These are phyloP conservation scores for Macroramphosus scolopax DNA, from an alignment of 2,797 vertebrate species.

Conservation along the genomic window DNA sequence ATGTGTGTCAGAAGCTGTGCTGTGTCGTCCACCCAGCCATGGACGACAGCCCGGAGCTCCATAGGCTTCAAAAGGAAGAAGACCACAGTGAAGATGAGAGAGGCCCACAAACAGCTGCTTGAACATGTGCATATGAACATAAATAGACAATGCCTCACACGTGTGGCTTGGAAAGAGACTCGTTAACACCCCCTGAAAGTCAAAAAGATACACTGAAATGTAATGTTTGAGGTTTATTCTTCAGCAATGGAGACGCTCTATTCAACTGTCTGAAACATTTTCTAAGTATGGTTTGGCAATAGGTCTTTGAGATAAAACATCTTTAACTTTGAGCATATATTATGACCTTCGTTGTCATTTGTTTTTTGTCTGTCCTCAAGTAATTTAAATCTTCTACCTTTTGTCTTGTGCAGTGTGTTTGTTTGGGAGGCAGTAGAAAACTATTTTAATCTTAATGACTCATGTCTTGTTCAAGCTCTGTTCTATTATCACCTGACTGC, in stretches of 20 bases:
- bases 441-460: slow-evolving; percentile 32
- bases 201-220: too few relatives aligned
- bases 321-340: too few relatives aligned
- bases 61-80: slow-evolving; percentile 12
- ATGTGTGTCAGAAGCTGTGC: slow-evolving; percentile 81
- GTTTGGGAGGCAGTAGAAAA: neutral
- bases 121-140: slow-evolving; percentile 1
- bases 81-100: slow-evolving; percentile 10
- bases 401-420: slow-evolving; percentile 6
- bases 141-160: neutral
- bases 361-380: slow-evolving; percentile 1
- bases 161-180: too few relatives aligned
- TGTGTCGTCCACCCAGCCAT: slow-evolving; percentile 78
- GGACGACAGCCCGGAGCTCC: slow-evolving; percentile 5
- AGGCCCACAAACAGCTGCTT: neutral
- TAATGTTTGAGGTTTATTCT: too few relatives aligned
- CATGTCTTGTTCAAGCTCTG: slow-evolving; percentile 4
- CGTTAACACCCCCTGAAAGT: too few relatives aligned
- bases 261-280: too few relatives aligned
- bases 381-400: neutral
- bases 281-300: too few relatives aligned
- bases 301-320: too few relatives aligned
- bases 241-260: too few relatives aligned
- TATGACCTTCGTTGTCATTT: too few relatives aligned
- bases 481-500: neutral